Evolutionary conservation across 2,113 vertebrate species (phyloP).

Genomic region (Podiceps cristatus): DNA sequence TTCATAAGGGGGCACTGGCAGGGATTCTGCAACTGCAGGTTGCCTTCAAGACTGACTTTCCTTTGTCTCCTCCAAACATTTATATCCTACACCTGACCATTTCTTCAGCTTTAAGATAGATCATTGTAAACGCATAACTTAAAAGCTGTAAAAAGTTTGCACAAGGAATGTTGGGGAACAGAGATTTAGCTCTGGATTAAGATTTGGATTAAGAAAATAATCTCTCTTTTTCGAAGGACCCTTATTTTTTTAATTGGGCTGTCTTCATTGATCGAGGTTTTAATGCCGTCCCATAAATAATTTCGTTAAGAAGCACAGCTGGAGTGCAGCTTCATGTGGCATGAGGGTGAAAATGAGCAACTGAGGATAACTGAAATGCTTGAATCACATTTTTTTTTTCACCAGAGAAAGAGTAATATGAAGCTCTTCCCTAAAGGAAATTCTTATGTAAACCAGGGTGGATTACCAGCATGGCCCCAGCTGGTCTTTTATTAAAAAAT

Average conservation of each 20-base stretch:
- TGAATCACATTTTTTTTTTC: neutral
- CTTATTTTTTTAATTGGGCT: neutral
- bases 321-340: neutral
- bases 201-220: neutral
- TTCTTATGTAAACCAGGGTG: neutral
- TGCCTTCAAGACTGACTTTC: neutral
- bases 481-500: conserved; percentile 7
- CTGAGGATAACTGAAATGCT: neutral
- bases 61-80: neutral
- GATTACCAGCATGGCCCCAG: neutral
- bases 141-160: neutral
- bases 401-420: neutral
- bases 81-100: neutral
- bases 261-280: neutral
- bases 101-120: neutral
- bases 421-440: neutral
- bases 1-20: neutral
- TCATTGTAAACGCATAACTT: neutral
- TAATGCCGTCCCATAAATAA: neutral
- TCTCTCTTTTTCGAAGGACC: accelerated
- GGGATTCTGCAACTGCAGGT: neutral
- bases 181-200: neutral
- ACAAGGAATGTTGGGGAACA: accelerated
- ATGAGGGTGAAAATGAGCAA: neutral
- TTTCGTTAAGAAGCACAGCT: neutral